These are phyloP conservation scores for Caenorhabditis elegans DNA, from an alignment of 1,140 invertebrate species.

Conservation along the genomic window WBcel235 BX284602.5:8664001-8664500, in stretches of 20 bases:
- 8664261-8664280: background rate
- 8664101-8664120: slow-evolving; percentile 41
- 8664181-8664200: background rate
- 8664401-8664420: slow-evolving; percentile 6
- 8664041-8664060: slow-evolving; percentile 51
- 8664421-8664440: background rate
- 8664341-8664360: background rate
- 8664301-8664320: background rate
- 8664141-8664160: background rate
- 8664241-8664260: background rate
- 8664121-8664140: slow-evolving; percentile 52
- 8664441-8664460: background rate
- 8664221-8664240: slow-evolving; percentile 32
- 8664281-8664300: background rate
- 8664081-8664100: slow-evolving; percentile 26
- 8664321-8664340: background rate
- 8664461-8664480: background rate
- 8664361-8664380: background rate
- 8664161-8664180: background rate
- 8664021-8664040: slow-evolving; percentile 49
- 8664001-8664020: slow-evolving; percentile 53
- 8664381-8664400: background rate
- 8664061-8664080: background rate
- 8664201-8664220: slow-evolving; percentile 13
- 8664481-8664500: background rate